A percentile compares a stretch with the other conserved stretches of the same genome.
Conservation (phyloP, 2,113 vertebrate species). For the Cephalopholis sonnerati region DNA sequence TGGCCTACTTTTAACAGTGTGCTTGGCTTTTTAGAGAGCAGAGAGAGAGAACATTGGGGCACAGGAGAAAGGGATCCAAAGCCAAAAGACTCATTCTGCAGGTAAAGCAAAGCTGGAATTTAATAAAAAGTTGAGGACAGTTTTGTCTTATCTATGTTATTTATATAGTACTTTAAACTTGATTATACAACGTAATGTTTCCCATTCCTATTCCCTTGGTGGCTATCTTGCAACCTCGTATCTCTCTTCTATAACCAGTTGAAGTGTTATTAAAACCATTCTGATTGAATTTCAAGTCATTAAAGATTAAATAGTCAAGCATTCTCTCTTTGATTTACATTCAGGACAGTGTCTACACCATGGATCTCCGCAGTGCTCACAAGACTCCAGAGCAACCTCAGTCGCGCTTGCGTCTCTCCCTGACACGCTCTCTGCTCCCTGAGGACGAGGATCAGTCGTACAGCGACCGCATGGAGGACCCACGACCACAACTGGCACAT, state of each 20-base stretch:
- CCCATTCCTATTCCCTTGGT: not conserved
- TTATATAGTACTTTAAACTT: not conserved
- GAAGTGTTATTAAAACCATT: not conserved
- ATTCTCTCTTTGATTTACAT: conserved; percentile 9
- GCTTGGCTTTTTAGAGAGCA: conserved; percentile 88
- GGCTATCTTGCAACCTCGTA: not conserved
- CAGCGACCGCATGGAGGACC: conserved; percentile 17
- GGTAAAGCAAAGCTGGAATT: conserved; percentile 83
- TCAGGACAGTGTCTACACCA: conserved; percentile 89
- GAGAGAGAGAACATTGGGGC: conserved; percentile 90
- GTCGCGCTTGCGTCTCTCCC: conserved; percentile 78
- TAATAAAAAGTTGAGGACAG: not conserved
- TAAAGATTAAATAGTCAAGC: too few relatives aligned
- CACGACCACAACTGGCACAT: conserved; percentile 19
- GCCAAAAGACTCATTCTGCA: conserved; percentile 91
- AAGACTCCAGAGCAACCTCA: conserved; percentile 84
- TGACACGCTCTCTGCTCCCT: conserved; percentile 68
- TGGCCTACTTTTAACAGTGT: not conserved
- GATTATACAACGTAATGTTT: not conserved
- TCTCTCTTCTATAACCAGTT: not conserved
- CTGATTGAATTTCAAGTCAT: not conserved
- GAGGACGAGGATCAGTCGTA: conserved; percentile 61
- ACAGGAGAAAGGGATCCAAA: conserved; percentile 93
- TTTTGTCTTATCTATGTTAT: not conserved
- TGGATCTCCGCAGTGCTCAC: conserved; percentile 97